Evolutionary conservation across 2,888 invertebrate genomes (phyloP), one percentile per base, ranked within the genome.

Genomic region (Maniola hyperantus): DNA sequence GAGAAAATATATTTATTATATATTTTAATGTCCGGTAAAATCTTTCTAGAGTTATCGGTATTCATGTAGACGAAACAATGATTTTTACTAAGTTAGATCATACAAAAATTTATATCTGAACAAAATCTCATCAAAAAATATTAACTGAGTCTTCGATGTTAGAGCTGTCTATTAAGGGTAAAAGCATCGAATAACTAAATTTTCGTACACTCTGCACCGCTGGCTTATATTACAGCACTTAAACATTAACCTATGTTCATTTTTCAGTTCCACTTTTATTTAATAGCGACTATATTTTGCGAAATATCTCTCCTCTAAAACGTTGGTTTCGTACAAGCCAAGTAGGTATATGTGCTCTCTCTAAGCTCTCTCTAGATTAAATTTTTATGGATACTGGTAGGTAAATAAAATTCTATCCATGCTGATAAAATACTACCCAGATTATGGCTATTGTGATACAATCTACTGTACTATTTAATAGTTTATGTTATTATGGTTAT

Each of bases 281-380:
- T 67, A 67, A 67, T 70, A 54, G 62, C 67, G 13, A 34, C 65
- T 54, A 59, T 66, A 70, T 66, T 66, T 62, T 55, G 65, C 55
- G 60, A 66, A 67, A 67, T 64, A 70, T 70, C 62, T 64, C 65
- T 26, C 53, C 64, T 70, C 34, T 51, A 68, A 68, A 67, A 64
- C 64, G 57, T 60, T 42, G 60, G 61, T 69, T 67, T 59, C 64
- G 64, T 68, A 68, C 65, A 67, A 58, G 54, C 58, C 53, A 53
- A 68, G 55, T 70, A 67, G n/a, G n/a, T 66, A 72, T 66, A 72
- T 65, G 65, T 67, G 67, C 67, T 71, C 61, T 66, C 58, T 64
- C 64, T 66, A 67, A 71, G 67, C 68, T 71, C 63, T 71, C 50
- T 67, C 59, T 66, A 67, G 66, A 71, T 73, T 71, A 71, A 73